A percentile compares a stretch with the other conserved stretches of the same genome.
Evolutionary conservation across 2,113 vertebrate genomes (phyloP).

Genomic region (Ochotona curzoniae): DNA sequence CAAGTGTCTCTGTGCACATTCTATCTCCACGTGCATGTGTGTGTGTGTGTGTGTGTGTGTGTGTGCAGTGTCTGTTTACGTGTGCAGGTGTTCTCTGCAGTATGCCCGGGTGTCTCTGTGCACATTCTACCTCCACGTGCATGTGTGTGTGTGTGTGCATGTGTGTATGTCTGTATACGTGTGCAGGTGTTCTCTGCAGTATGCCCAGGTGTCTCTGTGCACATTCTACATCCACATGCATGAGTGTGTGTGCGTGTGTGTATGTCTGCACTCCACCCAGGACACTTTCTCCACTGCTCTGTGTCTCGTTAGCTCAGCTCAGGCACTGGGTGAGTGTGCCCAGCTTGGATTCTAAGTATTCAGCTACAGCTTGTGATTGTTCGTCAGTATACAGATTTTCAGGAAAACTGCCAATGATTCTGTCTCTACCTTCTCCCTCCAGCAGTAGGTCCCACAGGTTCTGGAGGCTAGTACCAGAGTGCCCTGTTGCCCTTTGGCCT

Average conservation of each 20-base stretch:
- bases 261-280: rapidly evolving
- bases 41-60: background rate
- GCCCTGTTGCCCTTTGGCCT: background rate
- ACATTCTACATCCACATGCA: too few species aligned
- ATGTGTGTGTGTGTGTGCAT: too few species aligned
- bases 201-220: too few species aligned
- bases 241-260: too few species aligned
- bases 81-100: too few species aligned
- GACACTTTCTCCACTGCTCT: background rate
- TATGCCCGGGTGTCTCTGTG: too few species aligned
- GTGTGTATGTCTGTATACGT: too few species aligned
- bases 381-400: slow-evolving; percentile 44
- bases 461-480: background rate
- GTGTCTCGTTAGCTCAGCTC: rapidly evolving
- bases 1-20: too few species aligned
- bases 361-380: background rate
- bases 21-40: too few species aligned
- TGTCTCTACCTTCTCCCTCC: background rate
- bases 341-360: background rate
- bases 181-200: too few species aligned
- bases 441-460: background rate
- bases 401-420: slow-evolving; percentile 38
- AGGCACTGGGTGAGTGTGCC: background rate
- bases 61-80: too few species aligned
- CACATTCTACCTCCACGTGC: too few species aligned